Base-by-base conservation (phyloP, 2,113 vertebrate species). In the Indicator maculatus region DNA sequence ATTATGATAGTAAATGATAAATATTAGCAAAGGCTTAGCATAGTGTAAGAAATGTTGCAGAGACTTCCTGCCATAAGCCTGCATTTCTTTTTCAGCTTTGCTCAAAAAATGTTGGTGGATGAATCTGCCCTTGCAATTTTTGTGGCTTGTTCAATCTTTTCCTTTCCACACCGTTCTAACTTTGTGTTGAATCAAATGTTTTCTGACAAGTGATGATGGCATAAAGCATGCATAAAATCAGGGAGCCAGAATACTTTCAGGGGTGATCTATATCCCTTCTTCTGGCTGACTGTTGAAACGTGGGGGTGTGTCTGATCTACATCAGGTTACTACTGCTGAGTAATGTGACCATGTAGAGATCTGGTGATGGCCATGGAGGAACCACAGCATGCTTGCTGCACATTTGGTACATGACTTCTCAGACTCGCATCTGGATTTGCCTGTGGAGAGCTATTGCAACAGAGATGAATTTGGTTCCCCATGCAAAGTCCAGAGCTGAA, bases 21-120 rank as follows among this genome's bases (percentile, higher is more conserved):
- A 52, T 69, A 56, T 55, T 45, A 36, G 50, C 0, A 0, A 14
- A 65, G 11, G 5, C 15, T 2, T 36, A 70, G 4, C 19, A 14
- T 55, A 15, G 14, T 2, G 23, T 74, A 36, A 86, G 56, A 93
- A 88, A 71, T 9, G 9, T 23, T 79, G 11, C n/a, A 63, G 61
- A 64, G 9, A 55, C 8, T 33, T n/a, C 14, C n/a, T 88, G 11
- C 21, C 30, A 76, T 24, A 50, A 70, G 4, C 14, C 61, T 75
- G 2, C 8, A 20, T 65, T 83, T 75, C 5, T 69, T 69, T 71
- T 87, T 60, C 26, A 47, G 7, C 4, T 61, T 73, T 92, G 8
- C 78, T 85, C 3, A 41, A 73, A 87, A 67, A 47, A 11, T 8
- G 1, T n/a, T 61, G 11, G 6, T 69, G 16, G 8, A 19, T 3